Evolutionary conservation across 2,797 vertebrate genomes (phyloP).

Genomic region (Sylvia borin): DNA sequence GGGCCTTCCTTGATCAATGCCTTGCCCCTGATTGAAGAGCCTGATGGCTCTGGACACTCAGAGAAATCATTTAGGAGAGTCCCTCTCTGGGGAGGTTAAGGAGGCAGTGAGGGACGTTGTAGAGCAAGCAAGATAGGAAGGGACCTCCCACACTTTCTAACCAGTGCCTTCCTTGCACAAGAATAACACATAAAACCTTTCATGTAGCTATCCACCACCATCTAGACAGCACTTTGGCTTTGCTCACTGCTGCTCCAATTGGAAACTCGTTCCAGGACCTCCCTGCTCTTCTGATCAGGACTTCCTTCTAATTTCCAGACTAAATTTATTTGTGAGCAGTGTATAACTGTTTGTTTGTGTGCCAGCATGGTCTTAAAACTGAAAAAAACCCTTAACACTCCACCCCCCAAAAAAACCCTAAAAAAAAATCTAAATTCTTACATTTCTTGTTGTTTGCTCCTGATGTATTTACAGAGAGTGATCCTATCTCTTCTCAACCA

Average conservation of each 20-base stretch:
- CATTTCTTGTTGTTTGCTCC: neutral
- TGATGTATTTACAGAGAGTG: neutral
- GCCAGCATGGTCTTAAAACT: neutral
- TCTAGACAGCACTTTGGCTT: neutral
- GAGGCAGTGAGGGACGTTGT: neutral
- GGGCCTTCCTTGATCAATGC: neutral
- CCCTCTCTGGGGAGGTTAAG: neutral
- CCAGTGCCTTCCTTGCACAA: neutral
- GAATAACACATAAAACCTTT: neutral
- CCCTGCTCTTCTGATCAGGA: constrained; percentile 25
- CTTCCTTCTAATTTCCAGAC: constrained; percentile 6
- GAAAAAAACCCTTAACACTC: neutral
- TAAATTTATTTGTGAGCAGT: neutral
- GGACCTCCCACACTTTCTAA: neutral
- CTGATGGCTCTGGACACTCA: neutral
- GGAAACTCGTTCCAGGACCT: neutral
- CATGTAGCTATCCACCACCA: neutral
- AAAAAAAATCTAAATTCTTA: neutral
- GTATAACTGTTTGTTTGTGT: neutral
- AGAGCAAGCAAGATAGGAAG: neutral
- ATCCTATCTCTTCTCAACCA: neutral
- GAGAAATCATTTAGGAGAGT: neutral
- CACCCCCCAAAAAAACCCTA: too few species aligned
- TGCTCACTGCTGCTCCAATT: fast-evolving
- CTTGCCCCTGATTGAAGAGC: neutral